Evolutionary conservation across 2,113 vertebrate species (phyloP).

Genomic region (Pelodiscus sinensis): DNA sequence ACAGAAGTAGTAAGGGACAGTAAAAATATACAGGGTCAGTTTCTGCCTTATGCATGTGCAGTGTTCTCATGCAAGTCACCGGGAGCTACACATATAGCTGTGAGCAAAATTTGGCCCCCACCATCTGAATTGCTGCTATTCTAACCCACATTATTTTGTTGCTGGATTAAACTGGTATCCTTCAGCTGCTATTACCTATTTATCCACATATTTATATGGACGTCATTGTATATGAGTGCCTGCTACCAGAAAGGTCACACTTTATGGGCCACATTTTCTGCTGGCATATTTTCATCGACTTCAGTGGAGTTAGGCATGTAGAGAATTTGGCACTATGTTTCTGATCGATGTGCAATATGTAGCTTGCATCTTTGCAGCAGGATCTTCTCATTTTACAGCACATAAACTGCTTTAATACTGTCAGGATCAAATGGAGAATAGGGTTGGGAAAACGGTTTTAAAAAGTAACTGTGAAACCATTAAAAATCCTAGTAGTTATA

Average conservation of each 20-base stretch:
- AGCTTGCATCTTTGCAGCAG: neutral
- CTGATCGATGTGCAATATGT: neutral
- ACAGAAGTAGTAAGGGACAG: neutral
- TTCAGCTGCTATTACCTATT: neutral
- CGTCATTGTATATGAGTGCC: neutral
- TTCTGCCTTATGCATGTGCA: accelerated
- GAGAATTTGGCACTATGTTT: neutral
- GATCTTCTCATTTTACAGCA: neutral
- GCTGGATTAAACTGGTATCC: neutral
- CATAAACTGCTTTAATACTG: neutral
- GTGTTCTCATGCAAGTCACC: neutral
- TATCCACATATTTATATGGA: neutral
- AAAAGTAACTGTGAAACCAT: too few species aligned
- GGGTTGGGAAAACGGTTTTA: too few species aligned
- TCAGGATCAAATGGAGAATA: neutral
- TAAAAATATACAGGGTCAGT: neutral
- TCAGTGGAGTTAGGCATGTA: neutral
- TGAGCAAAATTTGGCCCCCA: neutral
- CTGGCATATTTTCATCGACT: neutral
- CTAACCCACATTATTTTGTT: neutral
- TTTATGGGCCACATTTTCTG: neutral
- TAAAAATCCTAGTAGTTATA: too few species aligned
- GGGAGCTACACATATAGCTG: accelerated
- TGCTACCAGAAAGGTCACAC: neutral
- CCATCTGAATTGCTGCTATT: neutral